phyloP scores from a whole-genome alignment of 2,113 vertebrate genomes.

The Agapornis roseicollis region DNA sequence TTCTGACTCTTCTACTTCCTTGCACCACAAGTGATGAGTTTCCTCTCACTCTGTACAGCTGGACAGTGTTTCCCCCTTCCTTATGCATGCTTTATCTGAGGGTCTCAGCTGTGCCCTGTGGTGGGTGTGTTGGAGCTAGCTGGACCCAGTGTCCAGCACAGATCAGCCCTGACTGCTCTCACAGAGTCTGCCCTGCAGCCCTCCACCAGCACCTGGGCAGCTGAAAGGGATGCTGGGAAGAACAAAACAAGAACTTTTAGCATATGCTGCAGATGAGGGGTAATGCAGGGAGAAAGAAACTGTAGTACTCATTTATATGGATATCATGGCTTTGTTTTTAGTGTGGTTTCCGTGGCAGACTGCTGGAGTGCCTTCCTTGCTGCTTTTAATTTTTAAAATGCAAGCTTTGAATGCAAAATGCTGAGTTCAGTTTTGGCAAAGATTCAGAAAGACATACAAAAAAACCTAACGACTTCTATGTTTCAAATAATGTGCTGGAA shows the following conservation, averaged over 20 bases:
- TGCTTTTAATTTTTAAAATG: constrained; percentile 44
- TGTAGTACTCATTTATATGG: neutral
- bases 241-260: neutral
- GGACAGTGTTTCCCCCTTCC: neutral
- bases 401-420: constrained; percentile 38
- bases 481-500: constrained; percentile 35
- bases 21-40: neutral
- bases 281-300: neutral
- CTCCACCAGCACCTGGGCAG: rapidly evolving
- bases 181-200: neutral
- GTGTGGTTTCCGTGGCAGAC: neutral
- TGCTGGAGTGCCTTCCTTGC: neutral
- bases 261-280: neutral
- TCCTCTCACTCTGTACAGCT: neutral
- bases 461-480: neutral
- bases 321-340: neutral
- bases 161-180: rapidly evolving
- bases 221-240: neutral
- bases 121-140: neutral
- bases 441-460: constrained; percentile 15
- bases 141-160: rapidly evolving
- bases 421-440: neutral
- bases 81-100: rapidly evolving
- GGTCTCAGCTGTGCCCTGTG: neutral
- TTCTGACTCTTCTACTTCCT: neutral